Base-by-base conservation (phyloP, 1,140 invertebrate genomes). In the Globodera ellingtonae region DNA sequence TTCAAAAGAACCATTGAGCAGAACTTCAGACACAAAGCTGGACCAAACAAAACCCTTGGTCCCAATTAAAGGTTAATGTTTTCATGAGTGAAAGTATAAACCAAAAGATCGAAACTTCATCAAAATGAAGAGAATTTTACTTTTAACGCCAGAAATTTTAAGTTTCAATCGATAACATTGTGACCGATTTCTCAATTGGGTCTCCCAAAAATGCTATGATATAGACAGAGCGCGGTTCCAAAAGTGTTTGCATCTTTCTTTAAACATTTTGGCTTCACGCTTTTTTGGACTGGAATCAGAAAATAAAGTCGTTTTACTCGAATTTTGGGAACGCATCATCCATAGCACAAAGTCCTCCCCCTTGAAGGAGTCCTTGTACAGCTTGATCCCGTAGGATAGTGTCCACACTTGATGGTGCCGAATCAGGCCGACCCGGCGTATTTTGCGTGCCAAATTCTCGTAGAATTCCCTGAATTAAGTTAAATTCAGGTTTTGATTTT, bases 311-410 rank as follows among this genome's bases (percentile, higher is more conserved):
- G 46, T 71, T 83, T 82, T 81, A 90, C 90, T 89, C 24, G 90
- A 77, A 50, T 82, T 77, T 81, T 90, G 90, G 18, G 84, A 87
- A 70, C 88, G 86, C 52, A 90, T 90, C 47, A 91, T 79, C 89
- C 89, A 91, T 62, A 89, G 86, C 8, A 91, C 87, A 84, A 91
- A 90, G 10, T 89, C 89, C 73, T 88, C 87, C 9, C 90, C 90
- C 71, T 79, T 86, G 82, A 91, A 91, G 1, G 89, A 87, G 65
- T 90, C 90, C 74, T 89, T 89, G 77, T 90, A 82, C 7, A 81
- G 80, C 59, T 73, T 84, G 18, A 90, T 69, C n/a, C 84, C 59
- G 3, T 88, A 71, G 13, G 81, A 65, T 10, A 66, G 35, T 59
- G 73, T 56, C 79, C 73, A 80, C 47, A 72, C 74, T 47, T 52